phyloP scores from a whole-genome alignment of 1,140 invertebrate species.

The Papilio helenus region DNA sequence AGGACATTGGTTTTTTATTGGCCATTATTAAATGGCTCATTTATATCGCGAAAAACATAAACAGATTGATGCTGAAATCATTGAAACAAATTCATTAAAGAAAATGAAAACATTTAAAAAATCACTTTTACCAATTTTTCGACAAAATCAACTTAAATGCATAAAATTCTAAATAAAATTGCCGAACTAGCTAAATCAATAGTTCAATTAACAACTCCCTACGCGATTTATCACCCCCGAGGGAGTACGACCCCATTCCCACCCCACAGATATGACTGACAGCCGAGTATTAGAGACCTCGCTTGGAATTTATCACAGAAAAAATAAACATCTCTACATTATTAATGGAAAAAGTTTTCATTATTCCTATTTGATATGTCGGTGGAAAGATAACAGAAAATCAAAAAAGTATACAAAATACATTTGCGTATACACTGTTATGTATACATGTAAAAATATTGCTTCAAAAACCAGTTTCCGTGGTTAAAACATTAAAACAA shows the following conservation, averaged over 20 bases:
- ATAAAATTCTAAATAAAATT: not conserved
- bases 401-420: not conserved
- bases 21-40: too few species aligned
- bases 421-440: too few species aligned
- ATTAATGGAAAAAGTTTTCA: not conserved
- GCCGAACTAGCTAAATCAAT: conserved; percentile 22
- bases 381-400: not conserved
- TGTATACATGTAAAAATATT: too few species aligned
- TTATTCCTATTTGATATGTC: not conserved
- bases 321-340: not conserved
- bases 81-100: too few species aligned
- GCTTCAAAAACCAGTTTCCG: too few species aligned
- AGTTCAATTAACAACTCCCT: conserved; percentile 33
- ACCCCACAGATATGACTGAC: conserved; percentile 11
- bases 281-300: conserved; percentile 9
- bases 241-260: conserved; percentile 4
- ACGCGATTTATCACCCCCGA: not conserved
- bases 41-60: too few species aligned
- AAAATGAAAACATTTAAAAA: too few species aligned
- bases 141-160: too few species aligned
- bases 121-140: too few species aligned
- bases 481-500: too few species aligned
- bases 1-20: too few species aligned
- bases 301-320: not conserved
- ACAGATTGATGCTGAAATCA: too few species aligned